phyloP scores from a whole-genome alignment of 2,113 vertebrate species.

The Oenanthe oenanthe region DNA sequence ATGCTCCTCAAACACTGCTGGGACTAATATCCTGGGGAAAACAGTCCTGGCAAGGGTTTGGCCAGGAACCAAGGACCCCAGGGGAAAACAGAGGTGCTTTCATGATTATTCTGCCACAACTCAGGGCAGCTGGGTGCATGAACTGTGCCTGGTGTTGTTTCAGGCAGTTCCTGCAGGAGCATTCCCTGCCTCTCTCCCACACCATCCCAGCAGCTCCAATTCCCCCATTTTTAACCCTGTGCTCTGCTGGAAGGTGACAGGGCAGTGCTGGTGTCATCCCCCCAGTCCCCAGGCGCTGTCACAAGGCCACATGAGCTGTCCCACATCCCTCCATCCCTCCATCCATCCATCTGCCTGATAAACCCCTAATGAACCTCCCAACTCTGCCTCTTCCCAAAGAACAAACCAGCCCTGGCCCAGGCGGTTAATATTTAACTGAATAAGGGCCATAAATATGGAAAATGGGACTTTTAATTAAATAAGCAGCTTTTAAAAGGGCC shows the following conservation, averaged over 20 bases:
- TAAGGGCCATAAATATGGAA: slow-evolving; percentile 96
- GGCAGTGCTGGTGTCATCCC: background rate
- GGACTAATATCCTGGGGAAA: background rate
- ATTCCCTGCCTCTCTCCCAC: background rate
- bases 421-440: slow-evolving; percentile 96
- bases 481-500: slow-evolving; percentile 98
- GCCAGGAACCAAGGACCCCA: fast-evolving
- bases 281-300: fast-evolving
- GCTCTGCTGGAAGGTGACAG: background rate
- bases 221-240: background rate
- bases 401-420: slow-evolving; percentile 78
- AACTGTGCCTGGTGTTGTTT: fast-evolving
- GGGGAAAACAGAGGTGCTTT: fast-evolving
- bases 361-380: slow-evolving; percentile 75
- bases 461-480: slow-evolving; percentile 99
- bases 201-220: fast-evolving
- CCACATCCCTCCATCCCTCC: background rate
- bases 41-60: background rate
- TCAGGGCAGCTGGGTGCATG: fast-evolving
- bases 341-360: slow-evolving; percentile 7
- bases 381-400: slow-evolving; percentile 70
- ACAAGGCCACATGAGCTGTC: fast-evolving
- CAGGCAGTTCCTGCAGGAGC: background rate
- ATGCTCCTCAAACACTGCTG: background rate
- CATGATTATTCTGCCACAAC: background rate